phyloP scores from a whole-genome alignment of 2,888 invertebrate genomes.

The Mellilla xanthometata region DNA sequence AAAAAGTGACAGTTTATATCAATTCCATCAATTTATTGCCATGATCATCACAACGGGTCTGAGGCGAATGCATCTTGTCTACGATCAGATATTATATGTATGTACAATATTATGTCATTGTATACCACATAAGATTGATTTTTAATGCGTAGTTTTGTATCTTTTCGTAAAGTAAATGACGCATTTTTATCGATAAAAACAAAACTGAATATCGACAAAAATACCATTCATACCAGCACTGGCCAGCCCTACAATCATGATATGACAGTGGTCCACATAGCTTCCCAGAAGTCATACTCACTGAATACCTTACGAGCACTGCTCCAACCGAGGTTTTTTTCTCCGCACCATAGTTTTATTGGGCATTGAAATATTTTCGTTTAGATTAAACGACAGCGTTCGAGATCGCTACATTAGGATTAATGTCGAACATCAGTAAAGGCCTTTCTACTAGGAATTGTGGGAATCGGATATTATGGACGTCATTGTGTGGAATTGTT shows the following conservation, averaged over 20 bases:
- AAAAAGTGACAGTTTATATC: too few relatives aligned
- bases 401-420: conserved; percentile 77
- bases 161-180: too few relatives aligned
- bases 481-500: conserved; percentile 41
- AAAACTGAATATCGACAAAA: conserved; percentile 45
- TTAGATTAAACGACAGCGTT: conserved; percentile 78
- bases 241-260: conserved; percentile 70
- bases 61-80: too few relatives aligned
- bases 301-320: conserved; percentile 74
- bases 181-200: too few relatives aligned
- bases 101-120: too few relatives aligned
- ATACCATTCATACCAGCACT: conserved; percentile 30
- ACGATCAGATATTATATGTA: too few relatives aligned
- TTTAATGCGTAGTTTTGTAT: too few relatives aligned
- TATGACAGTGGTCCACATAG: conserved; percentile 75
- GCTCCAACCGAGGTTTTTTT: conserved; percentile 62
- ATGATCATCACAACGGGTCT: too few relatives aligned
- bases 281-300: conserved; percentile 77
- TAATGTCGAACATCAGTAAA: conserved; percentile 77
- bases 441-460: conserved; percentile 55
- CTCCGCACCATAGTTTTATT: conserved; percentile 71
- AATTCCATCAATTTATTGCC: too few relatives aligned
- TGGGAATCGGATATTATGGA: conserved; percentile 48
- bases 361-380: conserved; percentile 80
- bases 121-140: too few relatives aligned